Base-by-base conservation (phyloP, 2,888 invertebrate species). In the Watsonalla binaria region DNA sequence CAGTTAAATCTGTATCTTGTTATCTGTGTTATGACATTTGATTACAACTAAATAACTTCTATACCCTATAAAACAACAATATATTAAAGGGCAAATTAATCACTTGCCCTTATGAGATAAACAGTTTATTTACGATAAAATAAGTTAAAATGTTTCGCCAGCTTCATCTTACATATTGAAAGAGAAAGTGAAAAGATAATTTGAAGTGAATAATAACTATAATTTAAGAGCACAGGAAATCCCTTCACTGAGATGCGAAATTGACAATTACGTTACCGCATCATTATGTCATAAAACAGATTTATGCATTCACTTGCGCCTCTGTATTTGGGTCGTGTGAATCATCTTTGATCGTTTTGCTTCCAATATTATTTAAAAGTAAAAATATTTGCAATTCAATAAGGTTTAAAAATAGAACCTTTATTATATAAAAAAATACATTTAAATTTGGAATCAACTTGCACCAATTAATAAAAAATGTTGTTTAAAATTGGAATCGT, bases 221-320 rank as follows among this genome's bases (percentile, higher is more conserved):
- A 52, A 37, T 45, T 47, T 52, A 49, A 8, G 37, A 49, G 37
- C 37, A 15, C 24, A 51, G 5, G 35, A 52, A 51, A 45, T 67
- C 66, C 65, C 66, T 68, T 68, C 68, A 66, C 69, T 57, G 35
- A 46, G 45, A 51, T 51, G 39, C 7, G 14, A 39, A 24, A 6
- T 14, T 11, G 15, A 37, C 15, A 37, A 35, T 49, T 49, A 49
- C 15, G 15, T 49, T 65, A 56, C 60, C 52, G 59, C 50, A 47
- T 52, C 33, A 45, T 46, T 58, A 60, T 51, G 60, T 54, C 45
- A 24, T 51, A 57, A 45, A 57, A 50, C 55, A 49, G 34, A 58
- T 54, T 61, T 59, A 60, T 53, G 45, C 54, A 58, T 62, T 56
- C 47, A 57, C 51, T 52, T 45, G 47, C 45, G 42, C 11, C 42